Evolutionary conservation across 1,140 invertebrate genomes (phyloP).

Genomic region (Cyrtorhinus lividipennis): DNA sequence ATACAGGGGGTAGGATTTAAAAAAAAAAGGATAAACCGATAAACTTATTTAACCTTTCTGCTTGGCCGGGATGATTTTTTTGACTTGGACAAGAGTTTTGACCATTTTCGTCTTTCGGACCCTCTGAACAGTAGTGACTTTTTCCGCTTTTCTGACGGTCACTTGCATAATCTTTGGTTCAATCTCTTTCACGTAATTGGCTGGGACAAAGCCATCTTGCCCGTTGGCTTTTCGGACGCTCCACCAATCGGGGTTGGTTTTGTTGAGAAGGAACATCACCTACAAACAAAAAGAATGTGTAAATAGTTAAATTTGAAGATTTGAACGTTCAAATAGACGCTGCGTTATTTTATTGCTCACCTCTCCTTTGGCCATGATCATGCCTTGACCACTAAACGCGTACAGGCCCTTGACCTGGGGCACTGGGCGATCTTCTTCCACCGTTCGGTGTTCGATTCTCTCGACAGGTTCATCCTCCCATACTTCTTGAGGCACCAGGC

Average conservation of each 20-base stretch:
- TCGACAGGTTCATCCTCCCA: constrained; percentile 83
- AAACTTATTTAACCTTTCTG: too few species aligned
- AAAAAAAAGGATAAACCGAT: too few species aligned
- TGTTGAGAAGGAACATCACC: constrained; percentile 80
- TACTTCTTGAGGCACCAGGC: constrained; percentile 73
- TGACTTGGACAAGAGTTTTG: constrained; percentile 64
- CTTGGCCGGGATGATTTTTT: constrained; percentile 32
- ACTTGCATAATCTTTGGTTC: constrained; percentile 74
- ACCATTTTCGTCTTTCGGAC: constrained; percentile 83
- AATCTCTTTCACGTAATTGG: constrained; percentile 90
- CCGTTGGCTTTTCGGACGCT: constrained; percentile 82
- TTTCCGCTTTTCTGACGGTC: constrained; percentile 66
- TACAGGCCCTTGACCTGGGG: constrained; percentile 84
- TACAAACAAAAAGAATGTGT: constrained; percentile 26
- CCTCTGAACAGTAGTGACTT: constrained; percentile 62
- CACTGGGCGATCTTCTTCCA: constrained; percentile 70
- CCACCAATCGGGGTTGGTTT: constrained; percentile 98
- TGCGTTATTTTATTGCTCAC: too few species aligned
- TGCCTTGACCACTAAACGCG: constrained; percentile 84
- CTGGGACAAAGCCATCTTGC: constrained; percentile 90
- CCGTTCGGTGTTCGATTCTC: constrained; percentile 62
- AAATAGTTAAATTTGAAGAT: not conserved
- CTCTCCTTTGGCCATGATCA: constrained; percentile 82
- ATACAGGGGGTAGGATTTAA: too few species aligned
- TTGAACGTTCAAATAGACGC: too few species aligned